Evolutionary conservation across 2,888 invertebrate genomes (phyloP), one percentile per base, ranked within the genome.

Genomic region (Cryptophagus acutangulus): DNA sequence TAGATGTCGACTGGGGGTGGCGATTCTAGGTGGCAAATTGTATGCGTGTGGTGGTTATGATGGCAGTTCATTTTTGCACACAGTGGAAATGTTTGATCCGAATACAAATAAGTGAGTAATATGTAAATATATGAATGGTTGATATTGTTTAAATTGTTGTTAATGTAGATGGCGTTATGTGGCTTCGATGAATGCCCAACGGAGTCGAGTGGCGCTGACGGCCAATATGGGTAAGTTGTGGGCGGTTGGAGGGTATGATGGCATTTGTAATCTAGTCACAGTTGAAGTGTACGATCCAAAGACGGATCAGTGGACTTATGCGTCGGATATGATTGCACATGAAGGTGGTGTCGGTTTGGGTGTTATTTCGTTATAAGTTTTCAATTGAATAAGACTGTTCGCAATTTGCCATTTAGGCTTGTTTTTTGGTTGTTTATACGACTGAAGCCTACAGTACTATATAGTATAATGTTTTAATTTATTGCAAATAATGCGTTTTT

Each of bases 301-400:
- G 49, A 73, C 71, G 3, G 79, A 88, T 62, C 72, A 72, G 15
- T 89, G 88, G 89, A 76, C 74, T 2, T 83, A 82, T 62, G 82
- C 81, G 10, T 76, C 83, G 2, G 74, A 83, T 0, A 89, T 90
- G 88, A 80, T 82, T 52, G 87, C 85, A 1, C 91, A 91, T 63
- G 90, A 90, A 63, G 91, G 90, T 1, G 90, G 90, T 1, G 90
- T 91, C 0, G 89, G 89, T n/a, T 84, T 88, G 15, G 90, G 88
- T 0, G 88, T 90, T 3, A 81, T 90, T 44, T 64, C 69, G 4
- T 48, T 58, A 17, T 20, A 34, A 31, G 20, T 8, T 6, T 8
- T 6, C 6, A 20, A 20, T 20, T 20, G 6, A 20, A 20, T 26
- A 26, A 26, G 26, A 26, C 26, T 26, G 26, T 13, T 4, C 3